phyloP scores from a whole-genome alignment of 2,797 vertebrate genomes.

The Eidolon dupreanum region DNA sequence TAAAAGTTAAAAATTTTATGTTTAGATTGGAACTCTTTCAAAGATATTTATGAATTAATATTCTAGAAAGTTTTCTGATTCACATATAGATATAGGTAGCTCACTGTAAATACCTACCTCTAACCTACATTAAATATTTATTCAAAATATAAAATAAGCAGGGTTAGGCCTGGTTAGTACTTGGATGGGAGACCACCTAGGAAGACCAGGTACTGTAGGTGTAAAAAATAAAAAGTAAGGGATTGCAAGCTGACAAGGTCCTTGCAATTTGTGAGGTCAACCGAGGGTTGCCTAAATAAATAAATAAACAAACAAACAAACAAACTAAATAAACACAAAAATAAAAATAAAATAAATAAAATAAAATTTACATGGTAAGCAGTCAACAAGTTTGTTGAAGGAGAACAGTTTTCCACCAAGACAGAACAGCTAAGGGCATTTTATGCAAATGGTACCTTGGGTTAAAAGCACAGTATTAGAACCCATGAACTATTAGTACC shows the following conservation, averaged over 20 bases:
- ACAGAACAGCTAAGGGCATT: not conserved
- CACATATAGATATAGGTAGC: not conserved
- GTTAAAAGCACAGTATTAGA: not conserved
- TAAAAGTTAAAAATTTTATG: not conserved
- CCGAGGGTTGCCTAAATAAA: no score
- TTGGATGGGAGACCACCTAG: no score
- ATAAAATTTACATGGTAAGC: not conserved
- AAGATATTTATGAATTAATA: not conserved
- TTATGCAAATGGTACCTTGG: not conserved
- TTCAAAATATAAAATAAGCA: not conserved
- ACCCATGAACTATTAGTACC: not conserved
- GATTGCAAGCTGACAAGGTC: no score
- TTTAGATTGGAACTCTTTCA: not conserved
- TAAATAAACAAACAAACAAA: no score
- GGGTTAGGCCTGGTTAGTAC: no score
- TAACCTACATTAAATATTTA: not conserved
- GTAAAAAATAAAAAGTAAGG: no score
- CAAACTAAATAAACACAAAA: no score
- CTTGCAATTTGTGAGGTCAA: no score
- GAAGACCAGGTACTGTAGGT: no score
- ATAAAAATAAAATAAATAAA: not conserved
- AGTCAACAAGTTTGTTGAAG: not conserved
- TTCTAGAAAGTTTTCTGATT: constrained; percentile 25
- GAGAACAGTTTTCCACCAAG: not conserved
- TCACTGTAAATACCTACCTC: not conserved